phyloP scores from a whole-genome alignment of 1,140 invertebrate species.

The Euwallacea similis region DNA sequence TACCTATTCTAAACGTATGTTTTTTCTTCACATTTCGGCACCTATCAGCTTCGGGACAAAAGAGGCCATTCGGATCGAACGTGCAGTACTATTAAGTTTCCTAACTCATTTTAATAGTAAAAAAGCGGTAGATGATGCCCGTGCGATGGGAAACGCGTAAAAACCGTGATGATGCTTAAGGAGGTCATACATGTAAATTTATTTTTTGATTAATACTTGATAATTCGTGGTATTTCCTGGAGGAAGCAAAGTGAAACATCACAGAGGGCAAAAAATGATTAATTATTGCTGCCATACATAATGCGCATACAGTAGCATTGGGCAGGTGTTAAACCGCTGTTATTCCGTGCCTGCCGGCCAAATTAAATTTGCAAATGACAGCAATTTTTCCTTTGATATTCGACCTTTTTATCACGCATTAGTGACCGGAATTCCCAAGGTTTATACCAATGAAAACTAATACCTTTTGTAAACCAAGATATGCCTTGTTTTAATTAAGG shows the following conservation, averaged over 20 bases:
- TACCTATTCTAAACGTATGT: constrained; percentile 25
- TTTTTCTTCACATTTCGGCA: constrained; percentile 23
- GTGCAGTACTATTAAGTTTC: constrained; percentile 15
- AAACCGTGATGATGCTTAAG: too few relatives aligned
- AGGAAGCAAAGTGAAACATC: neutral
- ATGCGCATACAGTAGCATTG: too few relatives aligned
- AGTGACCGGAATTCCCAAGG: neutral
- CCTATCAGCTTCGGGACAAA: constrained; percentile 10
- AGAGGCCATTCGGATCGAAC: constrained; percentile 1
- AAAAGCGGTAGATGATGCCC: too few relatives aligned
- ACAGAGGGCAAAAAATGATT: constrained; percentile 6
- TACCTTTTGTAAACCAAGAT: constrained; percentile 26
- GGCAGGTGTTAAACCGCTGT: too few relatives aligned
- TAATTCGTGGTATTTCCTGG: neutral
- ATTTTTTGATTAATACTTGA: neutral
- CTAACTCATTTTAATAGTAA: neutral
- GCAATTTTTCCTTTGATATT: neutral
- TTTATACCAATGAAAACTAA: constrained; percentile 6
- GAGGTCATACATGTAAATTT: too few relatives aligned
- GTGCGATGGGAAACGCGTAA: too few relatives aligned
- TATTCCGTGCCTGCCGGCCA: neutral
- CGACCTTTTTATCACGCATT: neutral
- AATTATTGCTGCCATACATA: neutral
- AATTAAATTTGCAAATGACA: neutral
- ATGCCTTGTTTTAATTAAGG: constrained; percentile 23